phyloP scores from a whole-genome alignment of 2,888 invertebrate species.

The Alloscopus bannaensis region DNA sequence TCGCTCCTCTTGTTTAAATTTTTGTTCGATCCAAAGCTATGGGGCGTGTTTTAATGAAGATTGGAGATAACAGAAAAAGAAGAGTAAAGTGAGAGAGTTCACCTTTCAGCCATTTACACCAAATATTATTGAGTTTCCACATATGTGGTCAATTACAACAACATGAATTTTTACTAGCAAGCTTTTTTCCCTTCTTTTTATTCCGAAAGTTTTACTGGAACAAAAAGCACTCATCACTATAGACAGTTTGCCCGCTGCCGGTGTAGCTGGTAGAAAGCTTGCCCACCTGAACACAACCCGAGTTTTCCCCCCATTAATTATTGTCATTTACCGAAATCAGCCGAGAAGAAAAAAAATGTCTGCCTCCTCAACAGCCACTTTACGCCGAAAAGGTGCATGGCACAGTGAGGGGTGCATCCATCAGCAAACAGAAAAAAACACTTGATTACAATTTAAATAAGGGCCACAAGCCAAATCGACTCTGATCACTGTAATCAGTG shows the following conservation, averaged over 20 bases:
- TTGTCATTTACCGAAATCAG: conserved; percentile 39
- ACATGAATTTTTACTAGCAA: conserved; percentile 59
- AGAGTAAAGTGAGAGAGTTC: too few species aligned
- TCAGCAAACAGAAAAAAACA: conserved; percentile 30
- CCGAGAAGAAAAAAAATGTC: conserved; percentile 12
- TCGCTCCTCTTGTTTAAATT: not conserved
- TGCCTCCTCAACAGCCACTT: conserved; percentile 9
- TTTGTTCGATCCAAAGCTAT: too few species aligned
- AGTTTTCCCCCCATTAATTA: conserved; percentile 47
- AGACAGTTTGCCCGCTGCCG: too few species aligned
- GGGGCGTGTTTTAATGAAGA: too few species aligned
- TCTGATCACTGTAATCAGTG: conserved; percentile 59
- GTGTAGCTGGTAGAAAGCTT: conserved; percentile 8
- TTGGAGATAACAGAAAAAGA: too few species aligned
- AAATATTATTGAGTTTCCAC: too few species aligned
- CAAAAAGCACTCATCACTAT: conserved; percentile 29
- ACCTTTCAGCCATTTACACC: too few species aligned
- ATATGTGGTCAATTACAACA: conserved; percentile 24
- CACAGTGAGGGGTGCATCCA: too few species aligned
- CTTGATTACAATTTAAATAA: conserved; percentile 15
- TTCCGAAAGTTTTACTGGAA: conserved; percentile 1
- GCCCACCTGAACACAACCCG: conserved; percentile 13
- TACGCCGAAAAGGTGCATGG: not conserved
- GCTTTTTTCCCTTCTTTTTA: conserved; percentile 29
- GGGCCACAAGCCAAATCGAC: conserved; percentile 16